Percentiles rank a stretch among this genome's conserved stretches.
Conservation (phyloP, 2,888 invertebrate genomes). For the Eristalis pertinax region DNA sequence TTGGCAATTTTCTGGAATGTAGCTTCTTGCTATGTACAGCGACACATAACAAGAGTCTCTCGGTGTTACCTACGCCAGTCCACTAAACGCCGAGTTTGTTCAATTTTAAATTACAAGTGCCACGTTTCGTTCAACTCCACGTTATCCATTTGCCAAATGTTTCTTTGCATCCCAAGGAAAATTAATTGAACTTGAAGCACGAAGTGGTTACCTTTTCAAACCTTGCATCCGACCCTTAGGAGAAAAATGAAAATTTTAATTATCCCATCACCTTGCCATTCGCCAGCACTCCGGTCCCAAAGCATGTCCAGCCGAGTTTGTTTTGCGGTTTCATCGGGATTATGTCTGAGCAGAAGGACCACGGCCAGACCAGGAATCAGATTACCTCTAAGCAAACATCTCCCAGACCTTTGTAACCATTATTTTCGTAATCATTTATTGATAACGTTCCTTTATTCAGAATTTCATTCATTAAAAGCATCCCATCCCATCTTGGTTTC, state of each 20-base stretch:
- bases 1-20: too few species aligned
- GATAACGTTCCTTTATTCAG: constrained; percentile 31
- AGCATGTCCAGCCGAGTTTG: neutral
- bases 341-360: neutral
- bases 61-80: too few species aligned
- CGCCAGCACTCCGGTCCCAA: neutral
- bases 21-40: too few species aligned
- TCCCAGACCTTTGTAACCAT: neutral
- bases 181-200: neutral
- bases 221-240: neutral
- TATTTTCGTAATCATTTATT: constrained; percentile 11
- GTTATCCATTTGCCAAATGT: too few species aligned
- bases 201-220: too few species aligned
- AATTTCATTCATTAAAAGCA: constrained; percentile 46
- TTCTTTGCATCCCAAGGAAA: too few species aligned
- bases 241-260: neutral
- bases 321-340: neutral
- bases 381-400: neutral
- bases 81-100: too few species aligned
- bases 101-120: too few species aligned
- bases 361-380: neutral
- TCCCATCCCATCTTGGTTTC: neutral
- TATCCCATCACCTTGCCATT: neutral
- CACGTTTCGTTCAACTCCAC: too few species aligned
- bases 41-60: too few species aligned